Conservation (phyloP, 1,140 invertebrate genomes). For the Halictus rubicundus region DNA sequence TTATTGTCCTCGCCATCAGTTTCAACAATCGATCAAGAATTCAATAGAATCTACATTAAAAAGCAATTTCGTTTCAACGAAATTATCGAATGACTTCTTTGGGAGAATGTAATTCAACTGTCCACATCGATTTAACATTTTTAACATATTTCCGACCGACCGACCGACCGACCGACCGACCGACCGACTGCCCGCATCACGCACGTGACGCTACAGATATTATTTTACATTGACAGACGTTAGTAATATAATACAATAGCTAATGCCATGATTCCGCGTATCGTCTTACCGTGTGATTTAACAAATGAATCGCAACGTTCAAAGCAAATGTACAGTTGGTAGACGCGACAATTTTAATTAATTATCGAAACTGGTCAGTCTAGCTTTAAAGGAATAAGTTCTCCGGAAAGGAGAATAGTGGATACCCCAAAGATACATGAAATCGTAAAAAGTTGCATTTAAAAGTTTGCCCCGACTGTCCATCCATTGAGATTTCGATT, state of each 20-base stretch:
- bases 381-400: neutral
- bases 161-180: neutral
- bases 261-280: slow-evolving; percentile 35
- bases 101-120: no score
- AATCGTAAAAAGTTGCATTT: no score
- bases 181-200: neutral
- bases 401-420: no score
- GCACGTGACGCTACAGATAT: neutral
- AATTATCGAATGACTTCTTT: no score
- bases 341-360: neutral
- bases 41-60: no score
- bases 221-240: slow-evolving; percentile 8
- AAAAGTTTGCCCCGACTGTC: no score
- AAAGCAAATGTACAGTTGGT: neutral
- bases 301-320: slow-evolving; percentile 13
- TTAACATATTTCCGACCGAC: neutral
- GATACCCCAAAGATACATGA: no score
- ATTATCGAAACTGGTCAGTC: neutral
- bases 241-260: slow-evolving; percentile 24
- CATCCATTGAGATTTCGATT: no score
- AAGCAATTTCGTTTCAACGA: no score
- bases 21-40: no score
- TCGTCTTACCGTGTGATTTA: slow-evolving; percentile 24
- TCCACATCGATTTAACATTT: neutral
- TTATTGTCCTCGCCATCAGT: no score